Evolutionary conservation across 2,888 invertebrate species (phyloP).

Genomic region (Hypomecis punctinalis): DNA sequence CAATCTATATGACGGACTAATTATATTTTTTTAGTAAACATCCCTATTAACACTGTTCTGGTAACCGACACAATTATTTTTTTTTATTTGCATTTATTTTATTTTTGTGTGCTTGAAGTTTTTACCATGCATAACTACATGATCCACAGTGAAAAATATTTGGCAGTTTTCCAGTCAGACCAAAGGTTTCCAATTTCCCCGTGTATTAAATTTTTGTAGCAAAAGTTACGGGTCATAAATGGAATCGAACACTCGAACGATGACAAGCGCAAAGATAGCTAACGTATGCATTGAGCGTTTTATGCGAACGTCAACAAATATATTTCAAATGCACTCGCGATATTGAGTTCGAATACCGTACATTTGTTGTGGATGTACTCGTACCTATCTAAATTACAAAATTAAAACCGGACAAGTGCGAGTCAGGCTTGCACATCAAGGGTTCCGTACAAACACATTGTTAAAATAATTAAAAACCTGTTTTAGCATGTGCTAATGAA

Average conservation of each 20-base stretch:
- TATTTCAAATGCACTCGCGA: slow-evolving; percentile 16
- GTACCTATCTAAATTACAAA: neutral
- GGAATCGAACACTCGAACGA: slow-evolving; percentile 27
- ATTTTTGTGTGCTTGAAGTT: neutral
- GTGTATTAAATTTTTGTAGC: slow-evolving; percentile 28
- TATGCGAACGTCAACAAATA: slow-evolving; percentile 10
- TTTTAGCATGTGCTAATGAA: too few species aligned
- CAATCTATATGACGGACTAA: too few species aligned
- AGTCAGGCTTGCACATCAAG: too few species aligned
- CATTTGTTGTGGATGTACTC: neutral
- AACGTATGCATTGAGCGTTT: slow-evolving; percentile 22
- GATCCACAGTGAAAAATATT: neutral
- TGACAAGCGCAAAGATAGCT: slow-evolving; percentile 22
- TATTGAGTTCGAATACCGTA: neutral
- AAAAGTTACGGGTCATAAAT: slow-evolving; percentile 33
- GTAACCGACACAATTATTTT: too few species aligned
- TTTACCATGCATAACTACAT: neutral
- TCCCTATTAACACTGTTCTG: too few species aligned
- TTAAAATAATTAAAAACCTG: too few species aligned
- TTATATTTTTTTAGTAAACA: too few species aligned
- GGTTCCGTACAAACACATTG: too few species aligned
- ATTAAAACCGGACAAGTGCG: too few species aligned
- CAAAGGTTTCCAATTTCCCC: slow-evolving; percentile 24
- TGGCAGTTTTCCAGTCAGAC: slow-evolving; percentile 2
- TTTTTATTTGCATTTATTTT: too few species aligned